Evolutionary conservation across 2,888 invertebrate species (phyloP).

Genomic region (Keiferia lycopersicella): DNA sequence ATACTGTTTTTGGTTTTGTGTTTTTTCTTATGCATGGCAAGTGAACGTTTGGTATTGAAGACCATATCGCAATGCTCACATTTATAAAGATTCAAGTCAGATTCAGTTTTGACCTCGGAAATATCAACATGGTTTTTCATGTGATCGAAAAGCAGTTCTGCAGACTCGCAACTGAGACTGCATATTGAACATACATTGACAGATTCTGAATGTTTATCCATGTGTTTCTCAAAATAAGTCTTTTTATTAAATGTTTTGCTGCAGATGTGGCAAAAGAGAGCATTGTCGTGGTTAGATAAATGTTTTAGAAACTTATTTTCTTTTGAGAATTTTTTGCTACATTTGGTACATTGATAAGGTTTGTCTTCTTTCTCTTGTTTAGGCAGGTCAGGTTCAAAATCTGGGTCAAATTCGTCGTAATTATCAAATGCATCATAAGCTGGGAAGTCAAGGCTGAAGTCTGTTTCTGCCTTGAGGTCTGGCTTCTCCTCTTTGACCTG

Average conservation of each 20-base stretch:
- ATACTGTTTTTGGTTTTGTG: constrained; percentile 45
- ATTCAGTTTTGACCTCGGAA: constrained; percentile 46
- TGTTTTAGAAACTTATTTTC: constrained; percentile 73
- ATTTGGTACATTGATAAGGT: constrained; percentile 60
- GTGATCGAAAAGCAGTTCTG: constrained; percentile 42
- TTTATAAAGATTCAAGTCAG: constrained; percentile 46
- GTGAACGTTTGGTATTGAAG: constrained; percentile 75
- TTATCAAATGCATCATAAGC: constrained; percentile 32
- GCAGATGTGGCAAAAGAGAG: constrained; percentile 53
- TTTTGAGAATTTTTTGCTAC: constrained; percentile 69
- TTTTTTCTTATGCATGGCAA: constrained; percentile 64
- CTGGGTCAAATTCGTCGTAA: constrained; percentile 32
- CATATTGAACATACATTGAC: constrained; percentile 41
- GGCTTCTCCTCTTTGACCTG: constrained; percentile 44
- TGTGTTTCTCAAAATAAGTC: constrained; percentile 57
- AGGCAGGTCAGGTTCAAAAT: constrained; percentile 34
- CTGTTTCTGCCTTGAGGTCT: constrained; percentile 22
- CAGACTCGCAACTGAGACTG: constrained; percentile 38
- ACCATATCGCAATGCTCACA: constrained; percentile 78
- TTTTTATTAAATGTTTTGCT: constrained; percentile 53
- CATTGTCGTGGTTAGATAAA: constrained; percentile 58
- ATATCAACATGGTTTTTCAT: constrained; percentile 34
- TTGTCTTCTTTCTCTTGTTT: constrained; percentile 42
- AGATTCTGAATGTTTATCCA: constrained; percentile 47
- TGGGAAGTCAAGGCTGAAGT: constrained; percentile 19